Conservation (phyloP, 1,140 invertebrate genomes). For the Heliconius congener region DNA sequence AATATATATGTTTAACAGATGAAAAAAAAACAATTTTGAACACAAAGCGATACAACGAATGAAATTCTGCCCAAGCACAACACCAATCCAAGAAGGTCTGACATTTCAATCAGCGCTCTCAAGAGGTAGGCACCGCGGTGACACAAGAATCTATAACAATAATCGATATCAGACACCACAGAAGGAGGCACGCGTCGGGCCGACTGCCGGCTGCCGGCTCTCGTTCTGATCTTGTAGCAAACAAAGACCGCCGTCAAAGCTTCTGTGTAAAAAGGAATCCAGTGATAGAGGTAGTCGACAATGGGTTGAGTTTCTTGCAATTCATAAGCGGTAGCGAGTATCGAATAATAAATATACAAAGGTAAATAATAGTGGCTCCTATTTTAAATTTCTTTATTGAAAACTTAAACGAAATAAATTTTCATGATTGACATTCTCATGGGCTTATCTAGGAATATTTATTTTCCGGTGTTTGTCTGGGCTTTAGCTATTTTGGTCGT, state of each 20-base stretch:
- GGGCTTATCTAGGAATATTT: no score
- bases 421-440: background rate
- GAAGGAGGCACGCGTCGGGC: conserved; percentile 56
- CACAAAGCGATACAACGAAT: background rate
- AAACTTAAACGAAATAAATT: background rate
- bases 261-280: conserved; percentile 78
- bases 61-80: conserved; percentile 15
- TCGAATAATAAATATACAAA: background rate
- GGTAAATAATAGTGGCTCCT: no score
- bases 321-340: conserved; percentile 32
- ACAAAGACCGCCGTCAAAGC: conserved; percentile 77
- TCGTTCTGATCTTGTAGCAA: conserved; percentile 75
- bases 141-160: conserved; percentile 51
- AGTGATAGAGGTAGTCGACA: conserved; percentile 79
- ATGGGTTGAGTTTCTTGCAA: conserved; percentile 64
- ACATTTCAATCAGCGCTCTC: conserved; percentile 32
- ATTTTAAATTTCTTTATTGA: no score
- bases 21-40: background rate
- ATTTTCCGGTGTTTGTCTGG: no score
- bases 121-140: conserved; percentile 19
- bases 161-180: conserved; percentile 47
- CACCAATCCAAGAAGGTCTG: conserved; percentile 21
- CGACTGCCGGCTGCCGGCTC: conserved; percentile 43
- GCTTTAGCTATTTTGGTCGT: no score
- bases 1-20: background rate